Evolutionary conservation across 2,888 invertebrate genomes (phyloP).

Genomic region (Cheilosia variabilis): DNA sequence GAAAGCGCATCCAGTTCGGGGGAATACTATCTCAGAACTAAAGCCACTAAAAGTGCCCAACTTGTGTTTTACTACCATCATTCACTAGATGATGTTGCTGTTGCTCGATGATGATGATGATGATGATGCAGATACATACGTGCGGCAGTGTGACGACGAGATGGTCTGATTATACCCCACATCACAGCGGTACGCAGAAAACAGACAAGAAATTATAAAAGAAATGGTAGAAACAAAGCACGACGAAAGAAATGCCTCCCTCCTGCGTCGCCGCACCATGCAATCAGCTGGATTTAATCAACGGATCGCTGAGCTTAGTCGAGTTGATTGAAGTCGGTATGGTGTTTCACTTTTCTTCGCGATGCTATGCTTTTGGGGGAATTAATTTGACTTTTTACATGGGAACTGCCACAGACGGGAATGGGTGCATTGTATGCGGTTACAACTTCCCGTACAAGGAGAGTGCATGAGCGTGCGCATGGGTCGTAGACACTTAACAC

Average conservation of each 20-base stretch:
- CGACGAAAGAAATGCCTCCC: constrained; percentile 59
- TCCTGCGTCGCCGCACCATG: background rate
- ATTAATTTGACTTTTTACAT: constrained; percentile 58
- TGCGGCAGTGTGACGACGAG: constrained; percentile 66
- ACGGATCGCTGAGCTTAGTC: constrained; percentile 69
- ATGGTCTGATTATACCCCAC: constrained; percentile 68
- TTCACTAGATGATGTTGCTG: constrained; percentile 44
- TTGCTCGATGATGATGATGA: constrained; percentile 41
- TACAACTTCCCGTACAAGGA: constrained; percentile 57
- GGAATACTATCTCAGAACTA: constrained; percentile 82
- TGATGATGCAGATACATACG: constrained; percentile 63
- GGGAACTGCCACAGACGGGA: constrained; percentile 38
- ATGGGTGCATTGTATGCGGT: constrained; percentile 42
- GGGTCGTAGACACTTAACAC: constrained; percentile 47
- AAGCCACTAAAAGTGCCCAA: constrained; percentile 78
- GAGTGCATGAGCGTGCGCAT: constrained; percentile 50
- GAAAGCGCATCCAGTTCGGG: constrained; percentile 79
- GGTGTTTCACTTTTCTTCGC: constrained; percentile 71
- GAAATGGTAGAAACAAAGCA: constrained; percentile 63
- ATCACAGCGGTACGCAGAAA: constrained; percentile 21
- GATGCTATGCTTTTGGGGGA: constrained; percentile 44
- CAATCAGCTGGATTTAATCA: constrained; percentile 70
- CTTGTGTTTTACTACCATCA: constrained; percentile 73
- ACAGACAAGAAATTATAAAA: constrained; percentile 61
- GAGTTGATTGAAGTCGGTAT: constrained; percentile 52